Evolutionary conservation across 1,140 invertebrate genomes (phyloP), one percentile per base, ranked within the genome.

Genomic region (Zaprionus gabonicus): DNA sequence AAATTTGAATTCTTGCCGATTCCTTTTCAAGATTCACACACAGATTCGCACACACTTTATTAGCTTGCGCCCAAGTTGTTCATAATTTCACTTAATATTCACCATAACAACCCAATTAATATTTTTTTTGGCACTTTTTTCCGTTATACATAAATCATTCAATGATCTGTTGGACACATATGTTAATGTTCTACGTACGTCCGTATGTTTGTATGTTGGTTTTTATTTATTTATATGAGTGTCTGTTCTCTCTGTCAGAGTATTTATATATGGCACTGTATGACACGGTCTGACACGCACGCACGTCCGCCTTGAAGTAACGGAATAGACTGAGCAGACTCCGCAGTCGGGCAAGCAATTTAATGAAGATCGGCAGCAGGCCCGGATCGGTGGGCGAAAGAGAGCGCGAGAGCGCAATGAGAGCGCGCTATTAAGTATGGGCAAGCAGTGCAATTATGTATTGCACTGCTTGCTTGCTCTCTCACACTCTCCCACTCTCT

Each of bases 221-320:
- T 55, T 62, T 27, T 56, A 62, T 58, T 28, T 60, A 55, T 65
- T 46, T 69, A 46, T 20, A 49, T 60, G 20, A 34, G 9, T 62
- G 31, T 34, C 49, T 23, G 12, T 68, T 9, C 9, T 65, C 36
- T 34, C 67, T 58, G 64, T 77, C 51, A 51, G 28, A 63, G 10
- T 53, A 41, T 31, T 55, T 63, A 60, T 25, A 27, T 57, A 28
- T 31, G 53, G 64, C 67, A 62, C 51, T 38, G 28, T 41, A 17
- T 31, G 28, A 78, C 56, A 55, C 53, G 17, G 10, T 25, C 23
- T 38, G 34, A 15, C 46, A 31, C 34, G 25, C 62, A 27, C 78
- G 63, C 55, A 69, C 76, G 79, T 73, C 81, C 85, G 76, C 59
- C 13, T 57, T 73, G 78, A 90, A 87, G 76, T 88, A 81, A 87